Base-by-base conservation (phyloP, 1,140 invertebrate genomes). In the Euwallacea similis region DNA sequence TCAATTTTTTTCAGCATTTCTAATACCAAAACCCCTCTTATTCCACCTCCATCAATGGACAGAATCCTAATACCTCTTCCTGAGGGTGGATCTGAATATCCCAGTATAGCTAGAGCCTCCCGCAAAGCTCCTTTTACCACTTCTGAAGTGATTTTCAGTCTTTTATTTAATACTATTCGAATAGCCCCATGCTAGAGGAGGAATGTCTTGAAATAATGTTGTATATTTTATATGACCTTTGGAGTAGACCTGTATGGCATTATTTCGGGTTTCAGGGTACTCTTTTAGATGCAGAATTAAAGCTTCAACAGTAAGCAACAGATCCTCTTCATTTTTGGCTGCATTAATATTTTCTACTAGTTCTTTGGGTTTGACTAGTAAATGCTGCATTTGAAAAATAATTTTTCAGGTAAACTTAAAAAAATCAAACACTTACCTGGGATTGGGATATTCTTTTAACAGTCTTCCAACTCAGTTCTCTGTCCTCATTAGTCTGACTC, bases 41-140 rank as follows among this genome's bases (percentile, higher is more conserved):
- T 91, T 66, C 95, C 95, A 42, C 95, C 95, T 9, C 95, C 95
- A 84, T 98, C 95, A 73, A 97, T 93, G 0, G 91, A 87, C 7
- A 98, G 83, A 66, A 97, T 89, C 79, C 91, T 85, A 53, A 96
- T 91, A 6, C 95, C 95, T 66, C 84, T 82, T 7, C 88, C 87
- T 71, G 86, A 87, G 2, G 91, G 83, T 21, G 93, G 89, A 70
- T 89, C 86, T 7, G 86, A 81, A 79, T 93, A 88, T 4, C 95
- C 95, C 62, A 96, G 80, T 42, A 95, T 78, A 2, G 91, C 87
- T 61, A 96, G 83, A 0, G 87, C 88, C 85, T 91, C 88, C 73
- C 85, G 82, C 6, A 87, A 75, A 0, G 83, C 79, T 61, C 75
- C 81, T 76, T 77, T 82, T 74, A 76, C 82, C 75, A 73, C 84